These are phyloP conservation scores for Tupiocoris notatus DNA, from an alignment of 2,888 invertebrate species.

Conservation along the genomic window DNA sequence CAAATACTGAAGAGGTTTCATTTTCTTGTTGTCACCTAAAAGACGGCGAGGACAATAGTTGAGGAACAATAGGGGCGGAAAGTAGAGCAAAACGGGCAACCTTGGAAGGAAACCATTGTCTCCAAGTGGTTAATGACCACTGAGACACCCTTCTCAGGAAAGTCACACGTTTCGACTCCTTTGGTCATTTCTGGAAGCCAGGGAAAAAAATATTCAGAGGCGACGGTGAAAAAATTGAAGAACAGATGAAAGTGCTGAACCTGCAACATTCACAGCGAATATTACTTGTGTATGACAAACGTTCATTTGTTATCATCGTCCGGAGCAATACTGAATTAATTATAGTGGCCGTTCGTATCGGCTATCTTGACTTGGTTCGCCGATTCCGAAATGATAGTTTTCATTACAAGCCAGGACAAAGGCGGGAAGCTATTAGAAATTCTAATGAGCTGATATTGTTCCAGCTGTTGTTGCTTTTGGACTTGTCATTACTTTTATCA, in stretches of 20 bases:
- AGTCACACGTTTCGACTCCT: constrained; percentile 14
- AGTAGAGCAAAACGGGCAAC: constrained; percentile 2
- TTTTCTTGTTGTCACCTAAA: background rate
- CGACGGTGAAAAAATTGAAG: background rate
- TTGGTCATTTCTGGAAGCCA: background rate
- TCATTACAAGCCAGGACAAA: background rate
- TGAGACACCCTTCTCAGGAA: constrained; percentile 8
- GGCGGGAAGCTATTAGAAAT: background rate
- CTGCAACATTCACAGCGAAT: background rate
- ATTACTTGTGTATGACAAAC: too few species aligned
- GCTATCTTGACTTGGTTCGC: background rate
- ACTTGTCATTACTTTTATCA: background rate
- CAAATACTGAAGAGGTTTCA: too few species aligned
- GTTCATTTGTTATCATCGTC: background rate
- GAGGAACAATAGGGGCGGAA: constrained; percentile 19
- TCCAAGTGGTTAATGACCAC: constrained; percentile 26
- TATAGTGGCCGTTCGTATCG: background rate
- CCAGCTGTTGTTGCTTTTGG: background rate
- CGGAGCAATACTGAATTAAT: background rate
- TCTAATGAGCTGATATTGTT: background rate
- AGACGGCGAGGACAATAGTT: background rate
- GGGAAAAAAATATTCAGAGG: background rate
- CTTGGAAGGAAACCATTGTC: constrained; percentile 25
- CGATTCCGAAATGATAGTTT: background rate
- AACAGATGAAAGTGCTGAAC: background rate